Evolutionary conservation across 1,140 invertebrate genomes (phyloP), one percentile per base, ranked within the genome.

Genomic region (Halictus rubicundus): DNA sequence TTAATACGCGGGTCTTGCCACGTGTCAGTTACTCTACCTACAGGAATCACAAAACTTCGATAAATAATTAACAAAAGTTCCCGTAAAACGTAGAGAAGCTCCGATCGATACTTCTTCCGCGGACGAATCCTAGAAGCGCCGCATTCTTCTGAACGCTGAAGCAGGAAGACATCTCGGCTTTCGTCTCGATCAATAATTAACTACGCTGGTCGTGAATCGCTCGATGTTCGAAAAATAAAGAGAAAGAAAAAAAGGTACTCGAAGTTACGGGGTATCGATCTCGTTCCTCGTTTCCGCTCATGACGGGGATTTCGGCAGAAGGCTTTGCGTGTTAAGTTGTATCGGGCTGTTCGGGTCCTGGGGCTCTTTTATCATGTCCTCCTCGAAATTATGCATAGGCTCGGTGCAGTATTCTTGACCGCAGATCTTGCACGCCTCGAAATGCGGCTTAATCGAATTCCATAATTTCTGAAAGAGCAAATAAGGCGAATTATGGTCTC

Each of bases 401-500:
- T 92, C 90, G 8, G 87, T 84, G 65, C 91, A 92, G 60, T 92
- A 92, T 80, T 92, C 91, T 27, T 92, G 89, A 8, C 94, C 94
- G 82, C 94, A 95, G 12, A 94, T 91, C 81, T 94, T 94, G 81
- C 95, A 95, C 74, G 94, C 94, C 59, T 94, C 94, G 63, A 95
- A 94, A 71, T 94, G 93, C 19, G 95, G 94, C 60, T 93, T 93
- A 14, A 95, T 90, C 1, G 95, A 92, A 78, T 93, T 93, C 66
- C 92, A 91, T 7, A 95, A 83, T 93, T 94, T 95, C 95, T 95
- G 83, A 84, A 88, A 81, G 66, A 74, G 14, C 59, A 68, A 68
- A 39, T 49, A 61, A n/a, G 63, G 46, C 54, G 63, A 75, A 52
- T 52, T 52, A 21, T 1, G 49, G 49, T 72, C 0, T 27, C 7